Evolutionary conservation across 2,797 vertebrate species (phyloP), one percentile per base, ranked within the genome.

Genomic region (Anolis apletophallus): DNA sequence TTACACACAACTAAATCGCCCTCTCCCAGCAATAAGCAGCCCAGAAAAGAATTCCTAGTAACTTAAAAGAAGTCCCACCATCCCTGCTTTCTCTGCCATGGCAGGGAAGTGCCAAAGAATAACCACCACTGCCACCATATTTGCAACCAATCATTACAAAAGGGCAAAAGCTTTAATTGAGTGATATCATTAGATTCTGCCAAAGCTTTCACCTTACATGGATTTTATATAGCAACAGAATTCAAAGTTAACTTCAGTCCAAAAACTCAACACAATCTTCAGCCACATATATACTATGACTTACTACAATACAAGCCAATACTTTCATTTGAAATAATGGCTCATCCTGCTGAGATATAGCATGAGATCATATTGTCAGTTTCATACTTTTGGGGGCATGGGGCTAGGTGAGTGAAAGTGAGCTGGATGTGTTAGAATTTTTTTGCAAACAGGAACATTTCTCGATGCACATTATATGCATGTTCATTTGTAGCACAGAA

Each of bases 311-410:
- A 86, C 75, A 89, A 87, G 59, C 80, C 80, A 91, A 79, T 52
- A 5, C 59, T 95, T 91, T 86, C 87, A 89, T 88, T 90, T 90
- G 79, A 92, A 94, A 92, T 94, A 93, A 91, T 89, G 82, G 92
- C 74, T 94, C 81, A 86, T 83, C 90, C 85, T 87, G 68, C 93
- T 91, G 89, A 84, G 87, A 36, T 32, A 80, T 54, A 50, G 85
- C 87, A 80, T 84, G 87, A 94, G 87, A 91, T 92, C 86, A 90
- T 94, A 81, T 82, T 93, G 88, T 57, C 74, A 80, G 52, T 81
- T 82, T 84, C 89, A 86, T 85, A 86, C 52, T 16, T 34, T n/a
- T 52, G 77, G 75, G 36, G 32, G 64, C 88, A 93, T 73, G 75
- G 59, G 12, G 26, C 81, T 59, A 77, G 90, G 85, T 34, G 57